Evolutionary conservation across 2,888 invertebrate genomes (phyloP), one percentile per base, ranked within the genome.

Genomic region (Phyllotreta cruciferae): DNA sequence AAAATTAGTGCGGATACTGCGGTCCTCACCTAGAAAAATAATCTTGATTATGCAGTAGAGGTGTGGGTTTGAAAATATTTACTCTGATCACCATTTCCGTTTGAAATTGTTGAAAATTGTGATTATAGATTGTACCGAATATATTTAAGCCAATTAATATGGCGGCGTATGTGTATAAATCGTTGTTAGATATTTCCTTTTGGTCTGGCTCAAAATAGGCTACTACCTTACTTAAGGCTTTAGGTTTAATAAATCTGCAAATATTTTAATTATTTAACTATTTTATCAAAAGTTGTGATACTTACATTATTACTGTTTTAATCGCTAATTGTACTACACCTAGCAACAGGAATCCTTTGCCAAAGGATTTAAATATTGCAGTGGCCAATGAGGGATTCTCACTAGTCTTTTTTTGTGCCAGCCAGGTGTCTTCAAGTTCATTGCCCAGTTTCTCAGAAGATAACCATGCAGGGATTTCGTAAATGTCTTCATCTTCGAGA

Each of bases 31-130:
- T 47, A 24, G 4, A 14, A 47, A 6, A 24, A 47, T 9, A 41
- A 41, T 41, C 10, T n/a, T 41, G n/a, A 41, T 41, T 3, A 9
- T n/a, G 1, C 37, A 6, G 91, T 88, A 0, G 92, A 90, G 0
- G 24, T 24, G 24, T 24, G 24, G 24, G 24, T 24, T 24, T 24
- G 24, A 24, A 24, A 24, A 93, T 87, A 13, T 93, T 83, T 76
- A 93, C 86, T 62, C 93, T 92, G 80, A 91, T 86, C 71, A 91
- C 89, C 54, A 90, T 83, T 39, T 92, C 88, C 13, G 88, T 89
- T 84, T 94, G 88, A 44, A 67, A 62, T 58, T 71, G 73, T 88
- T 94, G 93, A 78, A 92, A 95, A 0, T 94, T 93, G 81, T 97
- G 76, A 34, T 74, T 75, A 57, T 76, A 76, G 1, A 94, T 83